Conservation (phyloP, 2,113 vertebrate genomes). For the Platichthys flesus region DNA sequence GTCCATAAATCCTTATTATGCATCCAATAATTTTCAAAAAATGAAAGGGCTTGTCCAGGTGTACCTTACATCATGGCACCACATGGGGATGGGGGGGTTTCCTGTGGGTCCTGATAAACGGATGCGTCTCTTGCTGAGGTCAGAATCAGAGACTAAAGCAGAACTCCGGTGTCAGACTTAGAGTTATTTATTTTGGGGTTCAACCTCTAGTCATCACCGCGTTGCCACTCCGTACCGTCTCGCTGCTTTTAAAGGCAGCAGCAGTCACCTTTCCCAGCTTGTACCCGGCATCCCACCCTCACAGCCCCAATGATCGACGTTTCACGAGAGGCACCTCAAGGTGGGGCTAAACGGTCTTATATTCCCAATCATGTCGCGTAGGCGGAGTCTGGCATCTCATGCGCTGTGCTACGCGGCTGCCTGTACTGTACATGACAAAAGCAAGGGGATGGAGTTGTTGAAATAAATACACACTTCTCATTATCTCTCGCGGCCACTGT, state of each 20-base stretch:
- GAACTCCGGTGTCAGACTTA: slow-evolving; percentile 62
- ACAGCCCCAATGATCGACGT: slow-evolving; percentile 73
- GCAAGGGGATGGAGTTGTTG: slow-evolving; percentile 81
- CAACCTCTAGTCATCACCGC: slow-evolving; percentile 64
- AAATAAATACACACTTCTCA: slow-evolving; percentile 66
- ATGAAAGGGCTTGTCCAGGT: slow-evolving; percentile 32
- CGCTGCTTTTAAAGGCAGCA: neutral
- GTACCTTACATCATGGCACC: slow-evolving; percentile 56
- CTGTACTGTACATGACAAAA: slow-evolving; percentile 83
- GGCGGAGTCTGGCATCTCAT: slow-evolving; percentile 75
- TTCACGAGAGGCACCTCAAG: slow-evolving; percentile 71
- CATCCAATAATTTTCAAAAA: slow-evolving; percentile 35
- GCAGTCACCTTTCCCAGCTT: slow-evolving; percentile 43
- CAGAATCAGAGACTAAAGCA: slow-evolving; percentile 67
- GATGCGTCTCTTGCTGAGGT: slow-evolving; percentile 47
- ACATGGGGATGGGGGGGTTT: slow-evolving; percentile 64
- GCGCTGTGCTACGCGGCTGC: slow-evolving; percentile 66
- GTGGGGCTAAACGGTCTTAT: slow-evolving; percentile 75
- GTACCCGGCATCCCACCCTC: slow-evolving; percentile 63
- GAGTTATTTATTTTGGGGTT: slow-evolving; percentile 76
- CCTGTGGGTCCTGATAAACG: slow-evolving; percentile 45
- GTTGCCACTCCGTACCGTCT: slow-evolving; percentile 1
- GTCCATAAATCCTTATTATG: slow-evolving; percentile 56
- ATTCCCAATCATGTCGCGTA: slow-evolving; percentile 73
- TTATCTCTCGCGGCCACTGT: slow-evolving; percentile 49